These are phyloP conservation scores for Amblyopsis hoosieri DNA, from an alignment of 2,797 vertebrate species.

Conservation along the genomic window DNA sequence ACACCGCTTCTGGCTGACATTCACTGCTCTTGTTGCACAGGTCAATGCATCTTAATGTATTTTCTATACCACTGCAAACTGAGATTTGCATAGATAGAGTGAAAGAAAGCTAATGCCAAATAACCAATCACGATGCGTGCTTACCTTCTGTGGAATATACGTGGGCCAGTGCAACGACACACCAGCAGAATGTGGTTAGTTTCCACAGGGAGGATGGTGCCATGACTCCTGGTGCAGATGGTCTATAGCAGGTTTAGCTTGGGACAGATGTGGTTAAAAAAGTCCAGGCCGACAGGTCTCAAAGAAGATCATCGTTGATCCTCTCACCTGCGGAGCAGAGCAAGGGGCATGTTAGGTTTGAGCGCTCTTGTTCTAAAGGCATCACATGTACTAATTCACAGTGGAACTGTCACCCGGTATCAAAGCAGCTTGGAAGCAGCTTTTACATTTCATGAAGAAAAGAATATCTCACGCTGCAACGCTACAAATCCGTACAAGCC, in stretches of 20 bases:
- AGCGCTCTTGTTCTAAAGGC: conserved; percentile 23
- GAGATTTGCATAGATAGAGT: conserved; percentile 8
- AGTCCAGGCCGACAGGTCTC: conserved; percentile 85
- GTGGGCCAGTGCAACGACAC: conserved; percentile 91
- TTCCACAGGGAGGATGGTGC: conserved; percentile 89
- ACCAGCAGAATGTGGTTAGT: conserved; percentile 91
- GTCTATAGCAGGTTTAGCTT: conserved; percentile 86
- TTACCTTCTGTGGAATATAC: conserved; percentile 95
- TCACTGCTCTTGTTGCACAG: not conserved
- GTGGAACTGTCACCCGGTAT: conserved; percentile 37
- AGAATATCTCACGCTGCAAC: conserved; percentile 56
- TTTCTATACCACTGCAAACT: not conserved
- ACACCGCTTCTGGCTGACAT: not conserved
- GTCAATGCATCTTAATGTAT: no score
- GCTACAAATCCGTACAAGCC: conserved; percentile 51
- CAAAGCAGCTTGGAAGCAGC: conserved; percentile 35
- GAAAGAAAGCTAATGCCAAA: not conserved
- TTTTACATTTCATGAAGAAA: conserved; percentile 31
- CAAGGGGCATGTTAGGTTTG: conserved; percentile 50
- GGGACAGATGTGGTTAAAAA: conserved; percentile 86
- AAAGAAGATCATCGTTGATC: conserved; percentile 87
- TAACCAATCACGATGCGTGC: conserved; percentile 39
- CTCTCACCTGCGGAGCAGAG: conserved; percentile 84
- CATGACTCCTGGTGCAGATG: conserved; percentile 88
- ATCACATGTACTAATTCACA: conserved; percentile 40